A percentile compares a stretch with the other conserved stretches of the same genome.
Evolutionary conservation across 1,140 invertebrate species (phyloP).

Genomic region (Megalopta genalis): DNA sequence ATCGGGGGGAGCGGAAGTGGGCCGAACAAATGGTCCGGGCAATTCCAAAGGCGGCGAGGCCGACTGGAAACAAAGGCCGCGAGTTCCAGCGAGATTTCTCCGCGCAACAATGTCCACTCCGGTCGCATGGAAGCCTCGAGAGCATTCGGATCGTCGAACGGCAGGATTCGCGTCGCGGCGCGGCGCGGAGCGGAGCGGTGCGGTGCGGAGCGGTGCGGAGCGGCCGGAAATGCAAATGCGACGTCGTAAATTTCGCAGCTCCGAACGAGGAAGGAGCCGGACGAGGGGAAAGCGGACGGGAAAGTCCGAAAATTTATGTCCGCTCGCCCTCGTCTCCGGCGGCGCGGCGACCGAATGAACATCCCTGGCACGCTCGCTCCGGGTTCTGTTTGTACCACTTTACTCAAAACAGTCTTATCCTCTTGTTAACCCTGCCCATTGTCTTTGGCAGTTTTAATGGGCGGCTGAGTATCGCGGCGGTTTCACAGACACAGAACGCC

Average conservation of each 20-base stretch:
- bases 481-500: constrained; percentile 19
- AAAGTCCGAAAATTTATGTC: constrained; percentile 34
- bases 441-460: constrained; percentile 27
- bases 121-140: not conserved
- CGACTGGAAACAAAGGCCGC: no score
- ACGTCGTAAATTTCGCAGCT: constrained; percentile 12
- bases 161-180: not conserved
- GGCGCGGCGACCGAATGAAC: not conserved
- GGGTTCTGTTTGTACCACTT: constrained; percentile 12
- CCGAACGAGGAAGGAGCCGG: not conserved
- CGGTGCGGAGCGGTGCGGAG: not conserved
- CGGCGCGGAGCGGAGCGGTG: not conserved
- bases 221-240: constrained; percentile 22
- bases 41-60: no score
- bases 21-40: no score
- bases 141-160: not conserved
- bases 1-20: no score
- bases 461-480: not conserved
- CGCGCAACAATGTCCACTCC: no score
- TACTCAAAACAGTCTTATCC: constrained; percentile 35
- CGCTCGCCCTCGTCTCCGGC: not conserved
- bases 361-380: not conserved
- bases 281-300: constrained; percentile 15
- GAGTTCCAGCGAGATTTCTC: not conserved
- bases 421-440: constrained; percentile 20